Conservation (phyloP, 1,140 invertebrate genomes). For the Copidosoma floridanum region DNA sequence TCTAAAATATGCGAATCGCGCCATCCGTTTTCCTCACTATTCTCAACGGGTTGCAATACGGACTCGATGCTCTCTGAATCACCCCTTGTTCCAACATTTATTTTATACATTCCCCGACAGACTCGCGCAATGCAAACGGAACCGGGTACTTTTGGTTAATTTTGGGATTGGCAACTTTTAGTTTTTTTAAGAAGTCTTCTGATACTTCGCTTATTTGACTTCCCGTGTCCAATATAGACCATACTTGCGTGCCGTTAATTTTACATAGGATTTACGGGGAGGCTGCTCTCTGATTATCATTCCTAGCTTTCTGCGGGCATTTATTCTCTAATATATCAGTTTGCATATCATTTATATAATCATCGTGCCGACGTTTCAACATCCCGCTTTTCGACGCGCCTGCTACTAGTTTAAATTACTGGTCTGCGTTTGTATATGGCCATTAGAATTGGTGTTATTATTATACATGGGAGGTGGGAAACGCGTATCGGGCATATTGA, state of each 20-base stretch:
- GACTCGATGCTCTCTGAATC: slow-evolving; percentile 32
- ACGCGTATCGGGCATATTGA: too few species aligned
- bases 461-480: too few species aligned
- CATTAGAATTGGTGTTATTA: not conserved
- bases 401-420: slow-evolving; percentile 25
- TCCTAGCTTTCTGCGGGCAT: not conserved
- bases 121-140: too few species aligned
- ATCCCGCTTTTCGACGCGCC: slow-evolving; percentile 16
- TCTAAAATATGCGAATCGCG: slow-evolving; percentile 34
- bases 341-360: slow-evolving; percentile 20
- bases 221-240: slow-evolving; percentile 24
- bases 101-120: too few species aligned
- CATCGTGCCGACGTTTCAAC: not conserved
- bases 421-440: not conserved
- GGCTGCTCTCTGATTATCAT: not conserved
- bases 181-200: slow-evolving; percentile 21
- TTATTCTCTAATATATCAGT: not conserved
- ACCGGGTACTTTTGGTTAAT: too few species aligned
- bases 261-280: not conserved
- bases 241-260: not conserved
- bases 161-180: too few species aligned
- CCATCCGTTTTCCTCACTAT: slow-evolving; percentile 31
- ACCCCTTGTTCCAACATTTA: slow-evolving; percentile 28
- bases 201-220: slow-evolving; percentile 31
- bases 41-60: slow-evolving; percentile 39